Base-by-base conservation (phyloP, 1,140 invertebrate genomes). In the Cydia splendana region DNA sequence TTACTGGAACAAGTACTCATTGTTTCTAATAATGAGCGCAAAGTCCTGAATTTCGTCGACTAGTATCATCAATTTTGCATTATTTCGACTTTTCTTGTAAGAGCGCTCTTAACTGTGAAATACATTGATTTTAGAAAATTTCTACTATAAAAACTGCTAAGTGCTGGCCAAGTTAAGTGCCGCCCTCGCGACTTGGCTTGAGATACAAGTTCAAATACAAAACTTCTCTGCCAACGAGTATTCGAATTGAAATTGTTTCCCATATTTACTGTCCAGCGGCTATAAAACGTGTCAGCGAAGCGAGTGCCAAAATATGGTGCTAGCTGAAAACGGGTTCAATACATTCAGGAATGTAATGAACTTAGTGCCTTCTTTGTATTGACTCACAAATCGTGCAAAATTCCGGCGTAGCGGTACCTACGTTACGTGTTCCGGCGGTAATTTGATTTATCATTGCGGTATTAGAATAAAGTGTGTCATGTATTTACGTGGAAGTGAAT, bases 241-340 rank as follows among this genome's bases (percentile, higher is more conserved):
- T 71, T 34, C 18, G 18, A 67, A 38, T 38, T 4, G 30, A 38
- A 71, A 71, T 71, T 71, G 38, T 20, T 71, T 71, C 67, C 67
- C 67, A 71, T 71, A 42, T 71, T 71, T 71, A 71, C 67, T 42
- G 67, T 42, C 34, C 30, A 38, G 7, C 28, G 65, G 15, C 65
- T 34, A 71, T 71, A 42, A 71, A 71, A 18, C 18, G n/a, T 9
- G 34, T 71, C 34, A 71, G 34, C 30, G 15, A 38, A 38, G 34
- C 28, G 10, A 34, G 65, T 69, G 65, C 65, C 65, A 71, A 42
- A 69, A 38, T 71, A 38, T 6, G 30, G 2, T 38, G 57, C 0
- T 42, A 12, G 9, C 7, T 28, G 18, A 65, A 65, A 28, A 65
- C 0, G 18, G 24, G 28, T 65, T 65, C 4, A 13, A 65, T 15